Evolutionary conservation across 2,888 invertebrate species (phyloP), one percentile per base, ranked within the genome.

Genomic region (Plagodis pulveraria): DNA sequence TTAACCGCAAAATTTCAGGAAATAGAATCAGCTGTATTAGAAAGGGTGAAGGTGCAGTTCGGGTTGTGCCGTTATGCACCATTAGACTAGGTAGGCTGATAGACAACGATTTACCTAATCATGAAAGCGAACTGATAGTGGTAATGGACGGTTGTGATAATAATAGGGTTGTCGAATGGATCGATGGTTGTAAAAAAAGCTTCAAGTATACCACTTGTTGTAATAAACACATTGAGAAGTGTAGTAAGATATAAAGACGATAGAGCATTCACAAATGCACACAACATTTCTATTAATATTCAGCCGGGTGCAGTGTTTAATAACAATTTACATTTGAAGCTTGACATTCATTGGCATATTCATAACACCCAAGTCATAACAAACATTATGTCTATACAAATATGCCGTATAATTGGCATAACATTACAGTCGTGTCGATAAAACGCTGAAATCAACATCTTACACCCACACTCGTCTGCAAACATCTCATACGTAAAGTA

Each of bases 41-140:
- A 40, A 58, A 42, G 58, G 58, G 22, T 50, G 58, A 65, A 67
- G 65, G 62, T 63, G 53, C 34, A 56, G 11, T 59, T 61, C 35
- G 5, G 52, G 42, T 43, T 48, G 45, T 35, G n/a, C 43, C 5
- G 51, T 36, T 44, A 53, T 50, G 56, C 52, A 45, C 55, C 51
- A 61, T 48, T 53, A 54, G 58, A 22, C 9, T 50, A 50, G 53
- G 60, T 58, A 65, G 62, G 67, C 53, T 59, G 55, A 49, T 50
- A 63, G 59, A 55, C 66, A 65, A 56, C 66, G 63, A 72, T 79
- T 78, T 71, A 69, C 69, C 70, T 73, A 74, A 78, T 77, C 73
- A 72, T 65, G 66, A 70, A 74, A 74, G 69, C 58, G 50, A 61
- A 58, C 69, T 72, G 78, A 75, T 77, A 77, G 63, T 63, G 62